These are phyloP conservation scores for Eulemur rufifrons DNA, from an alignment of 2,113 vertebrate genomes.

Conservation along the genomic window DNA sequence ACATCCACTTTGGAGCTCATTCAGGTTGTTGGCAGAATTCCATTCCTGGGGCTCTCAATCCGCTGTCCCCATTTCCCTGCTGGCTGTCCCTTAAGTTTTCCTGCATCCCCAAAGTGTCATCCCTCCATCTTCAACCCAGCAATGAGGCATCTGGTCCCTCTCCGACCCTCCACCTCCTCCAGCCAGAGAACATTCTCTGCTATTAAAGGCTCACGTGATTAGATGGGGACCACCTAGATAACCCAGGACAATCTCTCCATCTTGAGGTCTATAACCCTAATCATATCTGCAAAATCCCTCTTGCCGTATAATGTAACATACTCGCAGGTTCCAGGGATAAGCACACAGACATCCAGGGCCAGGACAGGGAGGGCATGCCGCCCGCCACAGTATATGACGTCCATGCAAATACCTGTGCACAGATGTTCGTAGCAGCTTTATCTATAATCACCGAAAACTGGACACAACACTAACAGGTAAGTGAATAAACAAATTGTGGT, in stretches of 20 bases:
- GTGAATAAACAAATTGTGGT: no score
- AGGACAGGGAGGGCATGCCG: neutral
- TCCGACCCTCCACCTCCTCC: neutral
- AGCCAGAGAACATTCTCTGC: neutral
- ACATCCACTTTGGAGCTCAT: neutral
- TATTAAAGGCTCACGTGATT: neutral
- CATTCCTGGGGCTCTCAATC: neutral
- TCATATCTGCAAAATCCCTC: neutral
- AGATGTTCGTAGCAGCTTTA: neutral
- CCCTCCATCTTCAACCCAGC: neutral
- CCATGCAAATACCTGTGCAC: neutral
- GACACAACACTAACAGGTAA: neutral
- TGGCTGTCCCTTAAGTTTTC: neutral
- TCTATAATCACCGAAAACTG: neutral
- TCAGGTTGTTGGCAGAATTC: neutral
- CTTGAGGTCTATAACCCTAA: neutral
- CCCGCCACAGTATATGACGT: neutral
- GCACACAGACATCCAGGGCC: rapidly evolving
- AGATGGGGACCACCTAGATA: neutral
- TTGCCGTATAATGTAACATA: neutral
- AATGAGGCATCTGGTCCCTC: neutral
- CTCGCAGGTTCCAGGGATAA: no score
- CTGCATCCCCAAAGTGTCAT: neutral
- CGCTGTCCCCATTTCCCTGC: neutral
- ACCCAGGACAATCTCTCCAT: neutral